Evolutionary conservation across 1,140 invertebrate genomes (phyloP).

Genomic region (Chlorops oryzae): DNA sequence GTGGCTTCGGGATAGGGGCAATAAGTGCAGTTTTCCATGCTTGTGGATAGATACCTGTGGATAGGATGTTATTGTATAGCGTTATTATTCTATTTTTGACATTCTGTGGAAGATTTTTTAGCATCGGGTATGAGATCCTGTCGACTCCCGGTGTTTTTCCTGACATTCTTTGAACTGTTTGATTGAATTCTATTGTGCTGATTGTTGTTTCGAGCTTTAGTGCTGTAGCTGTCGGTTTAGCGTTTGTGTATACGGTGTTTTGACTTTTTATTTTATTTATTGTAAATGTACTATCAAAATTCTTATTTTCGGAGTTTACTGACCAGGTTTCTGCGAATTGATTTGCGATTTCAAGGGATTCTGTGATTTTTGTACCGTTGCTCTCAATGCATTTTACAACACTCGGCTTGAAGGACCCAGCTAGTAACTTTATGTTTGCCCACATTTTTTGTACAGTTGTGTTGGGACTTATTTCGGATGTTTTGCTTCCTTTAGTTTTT

Average conservation of each 20-base stretch:
- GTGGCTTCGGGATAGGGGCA: constrained; percentile 4
- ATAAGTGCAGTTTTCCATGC: constrained; percentile 4
- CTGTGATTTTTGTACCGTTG: background rate
- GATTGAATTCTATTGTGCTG: background rate
- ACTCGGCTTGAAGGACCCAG: background rate
- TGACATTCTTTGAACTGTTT: background rate
- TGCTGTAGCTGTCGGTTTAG: background rate
- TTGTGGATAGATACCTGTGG: constrained; percentile 3
- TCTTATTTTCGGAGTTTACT: background rate
- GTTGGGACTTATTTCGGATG: background rate
- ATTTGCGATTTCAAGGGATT: background rate
- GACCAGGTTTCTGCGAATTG: constrained; percentile 6
- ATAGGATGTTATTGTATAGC: constrained; percentile 3
- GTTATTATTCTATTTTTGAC: background rate
- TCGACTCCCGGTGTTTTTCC: constrained; percentile 4
- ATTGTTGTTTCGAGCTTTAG: background rate
- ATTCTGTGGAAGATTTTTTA: background rate
- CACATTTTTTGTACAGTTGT: background rate
- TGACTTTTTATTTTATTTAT: background rate
- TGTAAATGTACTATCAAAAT: background rate
- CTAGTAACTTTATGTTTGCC: constrained; percentile 1
- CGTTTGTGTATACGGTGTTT: background rate
- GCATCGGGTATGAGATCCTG: constrained; percentile 5
- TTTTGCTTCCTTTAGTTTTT: background rate
- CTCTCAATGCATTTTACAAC: background rate